Conservation (phyloP, 2,888 invertebrate genomes). For the Caenorhabditis afra region DNA sequence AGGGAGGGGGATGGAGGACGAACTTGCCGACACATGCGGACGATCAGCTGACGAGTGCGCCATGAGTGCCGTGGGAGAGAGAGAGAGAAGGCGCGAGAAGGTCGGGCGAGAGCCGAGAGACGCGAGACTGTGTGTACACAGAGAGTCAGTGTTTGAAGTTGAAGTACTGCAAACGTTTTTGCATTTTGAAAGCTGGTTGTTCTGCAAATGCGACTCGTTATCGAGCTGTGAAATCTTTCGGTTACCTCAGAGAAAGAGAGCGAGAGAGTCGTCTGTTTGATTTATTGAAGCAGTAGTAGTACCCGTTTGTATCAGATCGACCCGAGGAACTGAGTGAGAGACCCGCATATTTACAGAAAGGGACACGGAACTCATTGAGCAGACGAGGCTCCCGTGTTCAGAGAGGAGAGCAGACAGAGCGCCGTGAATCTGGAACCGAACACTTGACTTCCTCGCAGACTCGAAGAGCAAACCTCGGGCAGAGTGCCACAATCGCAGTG, state of each 20-base stretch:
- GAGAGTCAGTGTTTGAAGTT: conserved; percentile 22
- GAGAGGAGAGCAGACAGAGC: conserved; percentile 30
- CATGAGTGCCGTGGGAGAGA: neutral
- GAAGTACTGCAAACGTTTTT: conserved; percentile 34
- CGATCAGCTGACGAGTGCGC: conserved; percentile 50
- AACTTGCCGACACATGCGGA: conserved; percentile 28
- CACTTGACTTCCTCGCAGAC: neutral
- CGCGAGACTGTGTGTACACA: conserved; percentile 31
- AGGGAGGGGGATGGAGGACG: conserved; percentile 14
- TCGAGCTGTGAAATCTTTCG: conserved; percentile 53
- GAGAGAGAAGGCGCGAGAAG: conserved; percentile 3
- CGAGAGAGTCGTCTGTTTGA: conserved; percentile 18
- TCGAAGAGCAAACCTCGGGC: conserved; percentile 59
- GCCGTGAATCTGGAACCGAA: conserved; percentile 48
- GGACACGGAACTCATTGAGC: neutral
- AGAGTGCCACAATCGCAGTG: conserved; percentile 60
- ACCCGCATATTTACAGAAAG: conserved; percentile 32
- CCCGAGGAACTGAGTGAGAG: conserved; percentile 1
- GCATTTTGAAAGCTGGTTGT: conserved; percentile 34
- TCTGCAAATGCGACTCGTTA: conserved; percentile 22
- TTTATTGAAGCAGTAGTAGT: conserved; percentile 27
- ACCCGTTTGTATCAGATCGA: conserved; percentile 48
- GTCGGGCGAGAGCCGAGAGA: conserved; percentile 1
- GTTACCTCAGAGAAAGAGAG: conserved; percentile 16
- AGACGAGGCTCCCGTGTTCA: conserved; percentile 1